Evolutionary conservation across 1,140 invertebrate species (phyloP), one percentile per base, ranked within the genome.

Genomic region (Zeugodacus cucurbitae): DNA sequence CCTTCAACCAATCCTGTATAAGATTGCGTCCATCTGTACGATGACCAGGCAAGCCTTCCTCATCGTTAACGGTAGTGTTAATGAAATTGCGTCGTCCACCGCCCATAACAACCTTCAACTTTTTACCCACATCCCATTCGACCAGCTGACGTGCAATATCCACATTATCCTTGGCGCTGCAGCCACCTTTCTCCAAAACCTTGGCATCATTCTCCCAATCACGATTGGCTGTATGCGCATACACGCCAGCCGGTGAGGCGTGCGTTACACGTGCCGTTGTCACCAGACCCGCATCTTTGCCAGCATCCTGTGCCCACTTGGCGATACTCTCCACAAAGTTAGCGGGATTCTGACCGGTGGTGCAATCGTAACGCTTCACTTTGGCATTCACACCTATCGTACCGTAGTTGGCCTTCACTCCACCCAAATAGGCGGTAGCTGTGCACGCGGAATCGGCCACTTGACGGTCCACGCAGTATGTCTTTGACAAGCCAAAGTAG

Each of bases 211-310:
- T 95, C 93, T 98, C 97, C 97, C 97, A 98, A 88, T 96, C 94
- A 64, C 97, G 94, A 89, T 96, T 95, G 0, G 97, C 94, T 0
- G 95, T 95, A 91, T 97, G 96, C 0, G 97, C 97, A 93, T 98
- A 99, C 3, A 96, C 94, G 1, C 96, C 96, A 0, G 96, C 95
- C 0, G 97, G 97, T 0, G 97, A 96, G 1, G 97, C 97, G 90
- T 98, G 97, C 0, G 97, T 97, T 6, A 98, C 95, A 37, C 97
- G 93, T 0, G 97, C 96, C 0, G 95, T 97, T 2, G 97, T 98
- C 10, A 98, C 96, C 2, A 97, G 90, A 10, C 96, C 97, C 32
- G 96, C 96, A 32, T 94, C 94, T 92, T 97, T 97, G 20, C 96
- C 96, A 48, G 95, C 95, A 59, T 94, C 94, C 90, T 96, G 95